Evolutionary conservation across 2,113 vertebrate genomes (phyloP), one percentile per base, ranked within the genome.

Genomic region (Toxotes chatareus): DNA sequence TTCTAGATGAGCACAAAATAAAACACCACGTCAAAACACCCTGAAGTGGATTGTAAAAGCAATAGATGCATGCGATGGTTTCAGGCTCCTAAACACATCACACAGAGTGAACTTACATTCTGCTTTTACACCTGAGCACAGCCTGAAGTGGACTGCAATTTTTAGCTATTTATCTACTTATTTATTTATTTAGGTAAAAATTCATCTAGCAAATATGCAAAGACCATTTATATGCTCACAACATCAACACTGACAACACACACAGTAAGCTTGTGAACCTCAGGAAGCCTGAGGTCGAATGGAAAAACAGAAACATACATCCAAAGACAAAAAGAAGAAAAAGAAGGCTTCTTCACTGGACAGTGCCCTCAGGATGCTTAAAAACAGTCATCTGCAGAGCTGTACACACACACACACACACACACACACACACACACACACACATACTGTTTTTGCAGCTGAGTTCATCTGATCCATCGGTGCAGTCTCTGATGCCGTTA

Each of bases 391-490:
- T 32, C 21, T 27, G 32, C n/a, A 16, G 56, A 73, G 9, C 16
- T 38, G 53, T 7, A 5, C 4, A 49, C 47, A 31, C 16, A 68
- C 27, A 51, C 16, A 19, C 9, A 23, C 19, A 59, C 23, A 31
- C 55, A 56, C 21, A 55, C 46, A 57, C 36, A 34, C 10, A 44
- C 9, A 51, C 51, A 10, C 8, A 36, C 4, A 59, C 1, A 17
- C 2, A 69, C 95, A 84, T 86, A 98, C 98, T 75, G 21, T 96
- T 98, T 93, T 95, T 97, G 88, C 98, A 99, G 88, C 88, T 97
- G 78, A 94, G 86, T 91, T 99, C 98, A 40, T 99, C 98, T 1
- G 96, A 97, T 5, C 98, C 98, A 36, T 99, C 98, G 0, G 94
- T 61, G 71, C 98, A 99, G 91, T 99, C 98, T 77, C 97, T 88